A percentile compares a stretch with the other conserved stretches of the same genome.
phyloP scores from a whole-genome alignment of 2,888 invertebrate species.

The Trichogramma dendrolimi region DNA sequence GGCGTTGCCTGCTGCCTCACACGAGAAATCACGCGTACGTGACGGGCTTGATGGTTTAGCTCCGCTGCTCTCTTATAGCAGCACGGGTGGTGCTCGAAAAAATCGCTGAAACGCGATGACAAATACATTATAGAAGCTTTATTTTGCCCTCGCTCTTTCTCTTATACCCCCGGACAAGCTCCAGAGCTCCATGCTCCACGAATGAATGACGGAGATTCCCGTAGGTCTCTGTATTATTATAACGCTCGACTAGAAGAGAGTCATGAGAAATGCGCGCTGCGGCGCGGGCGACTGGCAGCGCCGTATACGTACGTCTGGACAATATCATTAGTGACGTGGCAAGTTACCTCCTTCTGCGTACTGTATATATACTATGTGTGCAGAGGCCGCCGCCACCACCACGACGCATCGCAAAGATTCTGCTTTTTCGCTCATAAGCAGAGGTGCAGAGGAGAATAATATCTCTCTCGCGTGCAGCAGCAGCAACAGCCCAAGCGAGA shows the following conservation, averaged over 20 bases:
- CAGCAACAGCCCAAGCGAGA: too few species aligned
- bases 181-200: too few species aligned
- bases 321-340: constrained; percentile 3
- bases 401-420: not conserved
- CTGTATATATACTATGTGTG: not conserved
- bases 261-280: too few species aligned
- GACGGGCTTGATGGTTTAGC: not conserved
- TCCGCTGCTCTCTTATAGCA: not conserved
- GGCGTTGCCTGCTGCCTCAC: not conserved
- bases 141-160: not conserved
- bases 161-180: too few species aligned
- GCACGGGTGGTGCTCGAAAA: not conserved
- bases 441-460: constrained; percentile 8
- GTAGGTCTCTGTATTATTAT: too few species aligned
- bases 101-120: constrained; percentile 12
- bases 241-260: too few species aligned
- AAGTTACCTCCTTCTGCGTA: not conserved
- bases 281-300: not conserved
- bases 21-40: constrained; percentile 20
- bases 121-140: constrained; percentile 8
- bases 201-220: too few species aligned
- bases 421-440: constrained; percentile 7
- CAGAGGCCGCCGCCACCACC: not conserved
- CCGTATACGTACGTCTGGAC: constrained; percentile 1
- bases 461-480: constrained; percentile 1